Percentiles rank a stretch among this genome's conserved stretches.
Conservation (phyloP, 2,113 vertebrate genomes). For the Odocoileus hemionus region DNA sequence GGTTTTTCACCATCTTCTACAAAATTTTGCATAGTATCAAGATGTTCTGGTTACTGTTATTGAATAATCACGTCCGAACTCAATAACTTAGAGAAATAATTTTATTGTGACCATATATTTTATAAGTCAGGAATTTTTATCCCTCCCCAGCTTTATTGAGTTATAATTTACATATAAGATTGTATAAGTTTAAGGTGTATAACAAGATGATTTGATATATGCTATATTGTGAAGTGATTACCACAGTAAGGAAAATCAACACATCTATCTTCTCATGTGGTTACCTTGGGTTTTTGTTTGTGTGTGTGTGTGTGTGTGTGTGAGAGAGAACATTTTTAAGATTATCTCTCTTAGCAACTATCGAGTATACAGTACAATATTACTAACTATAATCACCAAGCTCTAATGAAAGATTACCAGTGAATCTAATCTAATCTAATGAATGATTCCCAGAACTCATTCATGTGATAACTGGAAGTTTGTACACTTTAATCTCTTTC, state of each 20-base stretch:
- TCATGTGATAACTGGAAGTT: not conserved
- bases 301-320: not conserved
- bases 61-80: not conserved
- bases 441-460: not conserved
- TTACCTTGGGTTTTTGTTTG: not conserved
- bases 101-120: not conserved
- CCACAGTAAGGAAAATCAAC: not conserved
- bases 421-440: not conserved
- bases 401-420: not conserved
- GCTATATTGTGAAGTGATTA: not conserved
- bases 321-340: not conserved
- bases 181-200: not conserved
- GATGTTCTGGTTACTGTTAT: not conserved
- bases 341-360: not conserved
- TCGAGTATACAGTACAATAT: not conserved
- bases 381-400: not conserved
- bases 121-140: not conserved
- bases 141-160: not conserved
- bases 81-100: not conserved
- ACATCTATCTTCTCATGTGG: not conserved
- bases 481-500: not conserved
- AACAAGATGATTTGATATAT: not conserved
- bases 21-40: not conserved
- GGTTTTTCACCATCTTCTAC: not conserved
- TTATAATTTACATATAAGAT: not conserved